Evolutionary conservation across 2,113 vertebrate species (phyloP).

Genomic region (Vombatus ursinus): DNA sequence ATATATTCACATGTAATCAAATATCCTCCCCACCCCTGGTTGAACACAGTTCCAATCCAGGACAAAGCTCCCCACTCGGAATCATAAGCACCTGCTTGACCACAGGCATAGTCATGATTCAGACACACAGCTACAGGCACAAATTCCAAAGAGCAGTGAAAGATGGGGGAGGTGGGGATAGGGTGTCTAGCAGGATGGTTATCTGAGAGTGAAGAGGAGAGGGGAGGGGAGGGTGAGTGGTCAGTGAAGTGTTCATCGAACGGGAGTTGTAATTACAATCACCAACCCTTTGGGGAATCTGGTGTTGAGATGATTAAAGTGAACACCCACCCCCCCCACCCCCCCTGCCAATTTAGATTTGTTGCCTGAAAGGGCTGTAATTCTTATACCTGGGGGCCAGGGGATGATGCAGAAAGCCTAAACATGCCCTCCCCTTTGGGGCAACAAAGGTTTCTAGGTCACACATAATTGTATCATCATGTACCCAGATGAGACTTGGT

Average conservation of each 20-base stretch:
- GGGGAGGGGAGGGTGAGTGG: background rate
- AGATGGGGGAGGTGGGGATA: background rate
- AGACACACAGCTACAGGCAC: background rate
- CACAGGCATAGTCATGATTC: background rate
- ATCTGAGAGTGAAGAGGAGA: too few species aligned
- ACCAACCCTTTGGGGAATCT: background rate
- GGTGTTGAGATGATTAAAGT: background rate
- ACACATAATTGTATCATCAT: background rate
- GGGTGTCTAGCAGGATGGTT: background rate
- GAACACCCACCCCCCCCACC: too few species aligned
- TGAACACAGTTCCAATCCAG: background rate
- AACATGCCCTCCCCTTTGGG: background rate
- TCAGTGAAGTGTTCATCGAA: background rate
- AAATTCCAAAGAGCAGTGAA: background rate
- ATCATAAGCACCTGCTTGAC: background rate
- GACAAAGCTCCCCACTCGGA: background rate
- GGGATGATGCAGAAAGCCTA: background rate
- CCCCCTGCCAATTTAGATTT: conserved; percentile 7
- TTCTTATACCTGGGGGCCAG: background rate
- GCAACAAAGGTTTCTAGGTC: background rate
- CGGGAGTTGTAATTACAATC: background rate
- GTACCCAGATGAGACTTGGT: too few species aligned
- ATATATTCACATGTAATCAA: background rate
- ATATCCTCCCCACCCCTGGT: background rate
- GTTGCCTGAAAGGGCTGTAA: conserved; percentile 33